Evolutionary conservation across 2,113 vertebrate genomes (phyloP), one percentile per base, ranked within the genome.

Genomic region (Melospiza georgiana): DNA sequence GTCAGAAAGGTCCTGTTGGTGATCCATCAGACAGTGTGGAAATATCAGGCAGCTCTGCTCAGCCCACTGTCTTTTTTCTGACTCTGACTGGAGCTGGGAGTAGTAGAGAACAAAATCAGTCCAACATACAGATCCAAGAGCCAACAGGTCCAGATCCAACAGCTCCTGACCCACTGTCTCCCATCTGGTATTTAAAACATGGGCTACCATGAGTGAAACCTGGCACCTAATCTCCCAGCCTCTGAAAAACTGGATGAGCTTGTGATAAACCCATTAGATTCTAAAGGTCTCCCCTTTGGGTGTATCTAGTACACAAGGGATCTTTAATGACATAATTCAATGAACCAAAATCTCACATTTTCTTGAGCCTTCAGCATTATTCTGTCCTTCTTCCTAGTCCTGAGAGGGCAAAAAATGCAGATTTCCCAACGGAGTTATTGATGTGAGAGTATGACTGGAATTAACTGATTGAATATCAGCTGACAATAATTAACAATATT

Each of bases 321-420:
- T 46, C 37, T 67, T 77, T 51, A 62, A 37, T 62, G n/a, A 13
- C 11, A 44, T 75, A 72, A 44, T 44, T 83, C 17, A 67, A 10
- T 55, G 25, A 86, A 71, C 1, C 1, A 65, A 79, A 88, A 57
- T 65, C 24, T 87, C 37, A 25, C 12, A 30, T 49, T 75, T 91
- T 72, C n/a, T 49, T 84, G 33, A 65, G n/a, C 1, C 0, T 57
- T 86, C 35, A 33, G 28, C 15, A 5, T n/a, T 61, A 67, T 65
- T 81, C 37, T 68, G 5, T 87, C 17, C 11, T 78, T 85, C 41
- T 87, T 84, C 48, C 16, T n/a, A 65, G 5, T 41, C n/a, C 25
- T 79, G 12, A 82, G 31, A 82, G 18, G 52, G 39, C 28, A 78
- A 23, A 0, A 0, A 18, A 65, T 23, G 4, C n/a, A 46, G 31